Base-by-base conservation (phyloP, 2,888 invertebrate genomes). In the Cephonodes hylas region DNA sequence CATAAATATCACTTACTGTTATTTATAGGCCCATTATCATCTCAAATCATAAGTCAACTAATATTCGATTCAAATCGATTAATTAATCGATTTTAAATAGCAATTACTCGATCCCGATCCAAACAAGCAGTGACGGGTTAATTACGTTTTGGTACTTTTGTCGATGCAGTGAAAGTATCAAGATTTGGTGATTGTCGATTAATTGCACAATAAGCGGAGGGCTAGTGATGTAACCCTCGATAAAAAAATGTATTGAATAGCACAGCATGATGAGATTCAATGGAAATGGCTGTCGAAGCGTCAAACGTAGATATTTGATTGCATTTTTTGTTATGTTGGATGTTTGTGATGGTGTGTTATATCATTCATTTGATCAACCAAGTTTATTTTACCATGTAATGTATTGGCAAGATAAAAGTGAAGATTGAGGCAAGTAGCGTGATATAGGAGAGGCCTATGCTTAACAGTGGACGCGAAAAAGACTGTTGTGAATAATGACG, bases 141-240 rank as follows among this genome's bases (percentile, higher is more conserved):
- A 59, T 59, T 59, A 44, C 58, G 44, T 59, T 44, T 20, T 44
- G 44, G 25, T 25, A 27, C 58, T 31, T 44, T 59, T 59, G 44
- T 59, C 23, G 27, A 59, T 59, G 20, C 44, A 27, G 58, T 59
- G 62, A 63, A 63, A 63, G 62, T 59, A 56, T 42, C 18, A 15
- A 58, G 44, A 42, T 62, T 42, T 59, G 42, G 62, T 44, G 62
- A 63, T 63, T 63, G 62, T 59, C 53, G 44, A 63, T 63, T 53
- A 62, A 62, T 59, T 63, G 42, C 62, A 59, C 59, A 63, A 59
- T 59, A 15, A 53, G 22, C 18, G 18, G 25, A 61, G 62, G 62
- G 62, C 62, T 25, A 53, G 42, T 58, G 46, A 56, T 48, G 60
- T 45, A 59, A 53, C 31, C 31, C 15, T 46, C 46, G 59, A 60